A percentile compares a stretch with the other conserved stretches of the same genome.
Conservation (phyloP, 2,888 invertebrate genomes). For the Diachrysia chrysitis region DNA sequence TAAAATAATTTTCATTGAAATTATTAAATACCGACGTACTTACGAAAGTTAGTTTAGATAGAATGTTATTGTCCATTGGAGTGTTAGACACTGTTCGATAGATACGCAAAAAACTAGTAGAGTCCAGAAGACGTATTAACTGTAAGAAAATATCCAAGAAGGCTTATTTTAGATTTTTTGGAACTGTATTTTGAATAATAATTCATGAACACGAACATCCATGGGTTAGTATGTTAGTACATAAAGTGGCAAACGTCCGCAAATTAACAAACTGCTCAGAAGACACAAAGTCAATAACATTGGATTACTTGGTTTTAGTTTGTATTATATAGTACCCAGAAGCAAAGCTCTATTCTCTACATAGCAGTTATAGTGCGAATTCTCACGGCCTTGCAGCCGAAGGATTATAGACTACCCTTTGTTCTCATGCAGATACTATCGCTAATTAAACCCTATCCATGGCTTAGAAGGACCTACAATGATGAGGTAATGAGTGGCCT, state of each 20-base stretch:
- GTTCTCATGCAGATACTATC: conserved; percentile 41
- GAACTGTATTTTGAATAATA: no score
- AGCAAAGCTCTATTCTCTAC: background rate
- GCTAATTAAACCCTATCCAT: conserved; percentile 35
- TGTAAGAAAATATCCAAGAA: no score
- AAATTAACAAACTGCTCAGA: background rate
- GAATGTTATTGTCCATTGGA: background rate
- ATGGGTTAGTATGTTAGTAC: background rate
- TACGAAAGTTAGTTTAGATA: background rate
- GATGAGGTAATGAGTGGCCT: conserved; percentile 33
- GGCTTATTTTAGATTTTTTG: no score
- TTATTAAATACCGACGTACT: background rate
- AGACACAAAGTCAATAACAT: background rate
- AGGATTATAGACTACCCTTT: conserved; percentile 35
- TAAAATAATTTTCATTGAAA: background rate
- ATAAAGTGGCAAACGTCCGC: no score
- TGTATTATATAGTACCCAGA: background rate
- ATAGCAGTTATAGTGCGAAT: conserved; percentile 35
- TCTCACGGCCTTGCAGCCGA: conserved; percentile 38
- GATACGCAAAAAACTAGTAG: no score
- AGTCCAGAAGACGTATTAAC: no score
- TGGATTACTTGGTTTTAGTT: background rate
- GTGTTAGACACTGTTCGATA: background rate
- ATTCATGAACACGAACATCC: no score
- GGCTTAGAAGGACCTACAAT: conserved; percentile 31